A percentile compares a stretch with the other conserved stretches of the same genome.
Evolutionary conservation across 1,140 invertebrate genomes (phyloP).

Genomic region (Hydropsyche tenuis): DNA sequence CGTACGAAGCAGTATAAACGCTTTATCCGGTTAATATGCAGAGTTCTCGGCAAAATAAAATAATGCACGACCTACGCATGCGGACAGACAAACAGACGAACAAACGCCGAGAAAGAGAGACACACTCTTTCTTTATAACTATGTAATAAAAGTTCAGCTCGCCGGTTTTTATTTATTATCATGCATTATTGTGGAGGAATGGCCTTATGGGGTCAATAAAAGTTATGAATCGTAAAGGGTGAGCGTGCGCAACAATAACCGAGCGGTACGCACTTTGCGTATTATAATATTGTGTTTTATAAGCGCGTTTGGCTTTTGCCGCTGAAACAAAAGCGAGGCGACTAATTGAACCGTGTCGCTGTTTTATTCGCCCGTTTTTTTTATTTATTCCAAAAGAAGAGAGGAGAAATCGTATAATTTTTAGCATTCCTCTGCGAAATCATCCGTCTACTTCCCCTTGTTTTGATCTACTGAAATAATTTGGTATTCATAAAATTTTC

Average conservation of each 20-base stretch:
- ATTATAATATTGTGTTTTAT: too few relatives aligned
- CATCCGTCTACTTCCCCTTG: too few relatives aligned
- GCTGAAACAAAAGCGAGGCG: too few relatives aligned
- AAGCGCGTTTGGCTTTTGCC: too few relatives aligned
- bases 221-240: constrained; percentile 26
- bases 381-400: too few relatives aligned
- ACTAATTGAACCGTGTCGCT: too few relatives aligned
- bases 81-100: not conserved
- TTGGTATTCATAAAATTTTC: too few relatives aligned
- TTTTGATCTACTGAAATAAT: too few relatives aligned
- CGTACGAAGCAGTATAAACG: not conserved
- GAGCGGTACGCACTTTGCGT: not conserved
- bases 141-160: constrained; percentile 23
- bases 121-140: constrained; percentile 2
- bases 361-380: too few relatives aligned
- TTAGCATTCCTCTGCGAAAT: too few relatives aligned
- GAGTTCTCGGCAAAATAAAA: not conserved
- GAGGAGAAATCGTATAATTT: too few relatives aligned
- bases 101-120: not conserved
- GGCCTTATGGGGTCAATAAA: constrained; percentile 26
- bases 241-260: not conserved
- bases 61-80: not conserved
- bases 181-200: constrained; percentile 26
- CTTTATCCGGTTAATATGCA: not conserved
- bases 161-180: constrained; percentile 28